Percentiles rank a stretch among this genome's conserved stretches.
phyloP scores from a whole-genome alignment of 2,797 vertebrate genomes.

The Dendrocincla tyrannina region DNA sequence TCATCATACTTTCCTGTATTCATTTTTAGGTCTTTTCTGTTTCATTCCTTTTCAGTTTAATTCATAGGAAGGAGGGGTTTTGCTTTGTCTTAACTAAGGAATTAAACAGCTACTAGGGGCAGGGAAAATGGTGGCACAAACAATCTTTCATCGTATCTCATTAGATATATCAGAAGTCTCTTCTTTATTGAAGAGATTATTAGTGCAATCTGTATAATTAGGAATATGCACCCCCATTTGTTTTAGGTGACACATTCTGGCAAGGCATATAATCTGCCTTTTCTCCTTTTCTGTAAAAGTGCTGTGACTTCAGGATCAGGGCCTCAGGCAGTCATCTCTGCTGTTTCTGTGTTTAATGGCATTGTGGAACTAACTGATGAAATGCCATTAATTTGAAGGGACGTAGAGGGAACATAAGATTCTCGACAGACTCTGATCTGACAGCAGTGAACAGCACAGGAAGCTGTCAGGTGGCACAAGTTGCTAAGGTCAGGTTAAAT shows the following conservation, averaged over 20 bases:
- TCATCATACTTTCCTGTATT: not conserved
- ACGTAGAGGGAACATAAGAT: not conserved
- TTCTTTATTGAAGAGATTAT: not conserved
- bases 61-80: not conserved
- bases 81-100: not conserved
- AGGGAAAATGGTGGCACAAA: not conserved
- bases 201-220: not conserved
- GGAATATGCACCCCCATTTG: rapidly evolving
- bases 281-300: not conserved
- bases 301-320: not conserved
- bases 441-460: not conserved
- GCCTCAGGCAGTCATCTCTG: not conserved
- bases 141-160: not conserved
- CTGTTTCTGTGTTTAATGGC: not conserved
- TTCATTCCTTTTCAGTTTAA: not conserved
- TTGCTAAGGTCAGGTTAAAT: not conserved
- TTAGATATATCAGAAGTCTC: not conserved
- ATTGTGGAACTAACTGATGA: not conserved
- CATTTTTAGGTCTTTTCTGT: not conserved
- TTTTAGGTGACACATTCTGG: rapidly evolving
- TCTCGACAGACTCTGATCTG: not conserved
- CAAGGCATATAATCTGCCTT: not conserved
- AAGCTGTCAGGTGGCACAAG: constrained; percentile 3
- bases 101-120: not conserved
- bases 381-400: not conserved